Percentiles rank a stretch among this genome's conserved stretches.
These are phyloP conservation scores for Spea hammondii DNA, from an alignment of 2,797 vertebrate genomes.

Conservation along the genomic window DNA sequence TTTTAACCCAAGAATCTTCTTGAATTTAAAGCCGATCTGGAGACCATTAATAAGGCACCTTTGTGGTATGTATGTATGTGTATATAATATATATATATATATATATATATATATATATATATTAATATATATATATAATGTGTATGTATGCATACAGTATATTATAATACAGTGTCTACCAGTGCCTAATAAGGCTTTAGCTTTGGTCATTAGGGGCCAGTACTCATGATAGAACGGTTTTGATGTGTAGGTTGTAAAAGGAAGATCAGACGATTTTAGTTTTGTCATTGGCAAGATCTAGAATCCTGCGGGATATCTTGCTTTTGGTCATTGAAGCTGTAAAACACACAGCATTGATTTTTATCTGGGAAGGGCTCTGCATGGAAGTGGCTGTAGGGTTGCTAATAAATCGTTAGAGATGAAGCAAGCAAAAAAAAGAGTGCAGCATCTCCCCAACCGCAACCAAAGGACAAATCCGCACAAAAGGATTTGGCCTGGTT, in stretches of 20 bases:
- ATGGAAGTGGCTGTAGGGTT: conserved; percentile 4
- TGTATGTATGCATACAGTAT: too few relatives aligned
- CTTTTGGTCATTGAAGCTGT: conserved; percentile 29
- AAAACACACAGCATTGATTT: conserved; percentile 27
- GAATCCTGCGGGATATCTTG: conserved; percentile 29
- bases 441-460: neutral
- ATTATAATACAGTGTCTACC: conserved; percentile 6
- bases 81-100: too few relatives aligned
- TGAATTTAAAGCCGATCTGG: too few relatives aligned
- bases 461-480: neutral
- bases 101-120: too few relatives aligned
- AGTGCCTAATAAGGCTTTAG: conserved; percentile 10
- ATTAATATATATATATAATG: too few relatives aligned
- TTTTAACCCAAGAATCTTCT: too few relatives aligned
- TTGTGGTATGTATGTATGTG: too few relatives aligned
- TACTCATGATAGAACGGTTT: conserved; percentile 37
- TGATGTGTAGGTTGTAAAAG: conserved; percentile 36
- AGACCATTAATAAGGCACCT: too few relatives aligned
- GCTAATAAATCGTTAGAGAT: conserved; percentile 31
- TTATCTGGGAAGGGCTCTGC: conserved; percentile 20
- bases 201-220: conserved; percentile 19
- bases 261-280: conserved; percentile 28
- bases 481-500: neutral
- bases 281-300: conserved; percentile 19
- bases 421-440: neutral